Conservation (phyloP, 2,797 vertebrate genomes). For the Rhyacichthys aspro region DNA sequence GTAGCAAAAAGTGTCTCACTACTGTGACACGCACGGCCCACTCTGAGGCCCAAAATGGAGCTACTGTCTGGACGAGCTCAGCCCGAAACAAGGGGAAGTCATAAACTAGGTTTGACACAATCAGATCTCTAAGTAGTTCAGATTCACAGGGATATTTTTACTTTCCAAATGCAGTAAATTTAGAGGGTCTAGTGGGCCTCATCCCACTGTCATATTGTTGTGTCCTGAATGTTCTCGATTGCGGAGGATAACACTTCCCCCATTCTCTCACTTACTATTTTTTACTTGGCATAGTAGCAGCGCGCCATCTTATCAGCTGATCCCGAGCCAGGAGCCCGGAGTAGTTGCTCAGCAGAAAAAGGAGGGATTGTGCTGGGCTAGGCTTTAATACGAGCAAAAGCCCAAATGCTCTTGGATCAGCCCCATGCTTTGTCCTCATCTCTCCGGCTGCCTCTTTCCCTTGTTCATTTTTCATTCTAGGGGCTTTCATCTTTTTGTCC, state of each 20-base stretch:
- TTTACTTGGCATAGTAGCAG: slow-evolving; percentile 65
- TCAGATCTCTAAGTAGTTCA: slow-evolving; percentile 10
- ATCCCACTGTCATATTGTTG: slow-evolving; percentile 25
- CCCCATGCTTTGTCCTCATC: slow-evolving; percentile 68
- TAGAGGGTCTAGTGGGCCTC: slow-evolving; percentile 11
- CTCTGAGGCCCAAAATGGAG: slow-evolving; percentile 48
- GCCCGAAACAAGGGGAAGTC: slow-evolving; percentile 19
- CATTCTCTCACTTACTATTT: slow-evolving; percentile 46
- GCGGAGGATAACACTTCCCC: slow-evolving; percentile 44
- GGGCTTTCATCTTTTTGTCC: slow-evolving; percentile 69
- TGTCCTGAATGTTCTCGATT: slow-evolving; percentile 36
- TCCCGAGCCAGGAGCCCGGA: slow-evolving; percentile 73
- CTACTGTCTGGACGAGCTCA: slow-evolving; percentile 25
- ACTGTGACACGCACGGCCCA: slow-evolving; percentile 57
- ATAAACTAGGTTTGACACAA: slow-evolving; percentile 18
- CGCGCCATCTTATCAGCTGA: slow-evolving; percentile 77
- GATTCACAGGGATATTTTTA: slow-evolving; percentile 16
- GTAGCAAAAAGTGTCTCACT: slow-evolving; percentile 62
- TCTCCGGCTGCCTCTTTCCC: slow-evolving; percentile 60
- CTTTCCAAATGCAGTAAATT: slow-evolving; percentile 18
- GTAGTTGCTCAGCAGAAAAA: slow-evolving; percentile 80
- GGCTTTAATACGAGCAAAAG: slow-evolving; percentile 64
- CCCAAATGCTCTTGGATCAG: slow-evolving; percentile 65
- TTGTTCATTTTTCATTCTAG: slow-evolving; percentile 73
- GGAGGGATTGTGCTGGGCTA: slow-evolving; percentile 63